Evolutionary conservation across 1,140 invertebrate genomes (phyloP).

Genomic region (Tribolium castaneum): DNA sequence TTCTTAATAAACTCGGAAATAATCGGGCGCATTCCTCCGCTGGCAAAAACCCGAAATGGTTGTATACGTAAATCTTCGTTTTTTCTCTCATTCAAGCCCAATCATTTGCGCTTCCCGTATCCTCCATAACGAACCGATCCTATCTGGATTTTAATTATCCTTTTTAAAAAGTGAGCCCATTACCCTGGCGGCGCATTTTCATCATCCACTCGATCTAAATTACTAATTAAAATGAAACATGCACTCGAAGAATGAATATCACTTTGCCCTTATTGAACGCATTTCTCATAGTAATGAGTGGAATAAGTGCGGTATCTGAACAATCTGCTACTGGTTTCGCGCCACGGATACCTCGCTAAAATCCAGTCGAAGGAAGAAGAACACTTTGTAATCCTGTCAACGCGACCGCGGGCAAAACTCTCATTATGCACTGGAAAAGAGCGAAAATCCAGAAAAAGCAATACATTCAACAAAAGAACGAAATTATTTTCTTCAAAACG

Average conservation of each 20-base stretch:
- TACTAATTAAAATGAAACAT: constrained; percentile 41
- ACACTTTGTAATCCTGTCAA: constrained; percentile 41
- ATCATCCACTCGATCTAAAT: constrained; percentile 28
- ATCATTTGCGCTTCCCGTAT: background rate
- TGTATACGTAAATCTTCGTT: background rate
- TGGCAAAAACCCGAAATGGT: background rate
- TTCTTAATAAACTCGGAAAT: constrained; percentile 23
- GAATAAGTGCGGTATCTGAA: constrained; percentile 38
- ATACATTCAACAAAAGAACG: too few species aligned
- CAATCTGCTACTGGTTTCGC: constrained; percentile 44
- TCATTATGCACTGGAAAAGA: background rate
- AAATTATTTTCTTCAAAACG: too few species aligned
- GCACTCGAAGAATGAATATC: constrained; percentile 29
- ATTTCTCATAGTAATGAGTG: constrained; percentile 39
- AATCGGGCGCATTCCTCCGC: background rate
- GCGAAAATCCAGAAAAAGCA: background rate
- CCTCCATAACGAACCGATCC: constrained; percentile 17
- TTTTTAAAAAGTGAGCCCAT: background rate
- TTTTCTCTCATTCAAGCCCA: background rate
- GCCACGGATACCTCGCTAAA: constrained; percentile 1
- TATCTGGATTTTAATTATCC: constrained; percentile 11
- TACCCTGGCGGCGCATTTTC: constrained; percentile 21
- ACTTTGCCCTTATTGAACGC: constrained; percentile 11
- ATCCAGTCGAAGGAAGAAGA: background rate
- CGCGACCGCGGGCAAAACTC: background rate